Conservation (phyloP, 2,113 vertebrate genomes). For the Numenius arquata region DNA sequence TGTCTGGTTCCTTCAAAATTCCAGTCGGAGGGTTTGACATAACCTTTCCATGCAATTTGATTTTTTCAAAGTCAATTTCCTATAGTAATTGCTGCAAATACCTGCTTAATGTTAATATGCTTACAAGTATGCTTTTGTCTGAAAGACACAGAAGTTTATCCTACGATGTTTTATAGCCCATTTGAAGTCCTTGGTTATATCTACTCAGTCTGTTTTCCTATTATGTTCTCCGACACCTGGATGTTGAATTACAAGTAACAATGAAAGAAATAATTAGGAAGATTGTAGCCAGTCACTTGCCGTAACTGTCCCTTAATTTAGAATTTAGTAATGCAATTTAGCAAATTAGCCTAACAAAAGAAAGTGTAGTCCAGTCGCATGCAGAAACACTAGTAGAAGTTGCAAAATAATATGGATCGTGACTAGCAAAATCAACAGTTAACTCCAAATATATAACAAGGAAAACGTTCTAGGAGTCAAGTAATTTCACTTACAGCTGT, state of each 20-base stretch:
- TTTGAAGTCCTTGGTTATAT: background rate
- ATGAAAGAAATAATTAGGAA: background rate
- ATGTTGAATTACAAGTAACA: background rate
- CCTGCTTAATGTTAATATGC: background rate
- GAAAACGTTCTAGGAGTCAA: background rate
- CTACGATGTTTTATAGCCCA: background rate
- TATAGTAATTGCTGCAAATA: background rate
- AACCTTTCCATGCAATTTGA: background rate
- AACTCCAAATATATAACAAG: background rate
- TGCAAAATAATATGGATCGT: background rate
- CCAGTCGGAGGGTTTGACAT: background rate
- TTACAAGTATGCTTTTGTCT: background rate
- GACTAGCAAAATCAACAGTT: background rate
- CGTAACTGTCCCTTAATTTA: background rate
- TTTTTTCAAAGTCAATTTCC: background rate
- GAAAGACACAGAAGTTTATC: background rate
- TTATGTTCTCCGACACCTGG: background rate
- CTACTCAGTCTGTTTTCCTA: background rate
- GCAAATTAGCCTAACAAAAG: background rate
- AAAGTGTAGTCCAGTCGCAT: background rate
- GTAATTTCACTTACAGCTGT: background rate
- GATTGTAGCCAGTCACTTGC: background rate
- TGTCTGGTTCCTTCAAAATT: background rate
- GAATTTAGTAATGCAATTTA: background rate
- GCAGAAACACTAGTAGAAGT: background rate